Evolutionary conservation across 2,797 vertebrate genomes (phyloP).

Genomic region (Cossypha dichroa): DNA sequence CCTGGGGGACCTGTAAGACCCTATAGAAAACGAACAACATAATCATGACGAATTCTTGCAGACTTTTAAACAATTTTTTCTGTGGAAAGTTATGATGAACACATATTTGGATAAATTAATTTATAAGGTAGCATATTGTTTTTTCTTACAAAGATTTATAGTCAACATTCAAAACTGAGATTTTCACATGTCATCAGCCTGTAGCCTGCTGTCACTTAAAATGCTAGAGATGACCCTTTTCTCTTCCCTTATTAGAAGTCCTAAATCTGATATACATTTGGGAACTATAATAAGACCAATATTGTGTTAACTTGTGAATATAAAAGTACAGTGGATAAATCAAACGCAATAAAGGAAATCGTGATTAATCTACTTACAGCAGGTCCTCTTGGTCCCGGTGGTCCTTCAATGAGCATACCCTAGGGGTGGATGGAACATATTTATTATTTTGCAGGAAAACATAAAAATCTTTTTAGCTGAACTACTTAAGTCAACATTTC

Average conservation of each 20-base stretch:
- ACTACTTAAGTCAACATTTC: not conserved
- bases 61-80: not conserved
- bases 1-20: conserved; percentile 94
- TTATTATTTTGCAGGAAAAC: not conserved
- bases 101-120: not conserved
- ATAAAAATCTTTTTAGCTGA: not conserved
- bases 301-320: not conserved
- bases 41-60: not conserved
- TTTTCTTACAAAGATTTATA: not conserved
- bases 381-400: conserved; percentile 88
- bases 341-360: not conserved
- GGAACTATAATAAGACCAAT: not conserved
- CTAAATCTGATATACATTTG: not conserved
- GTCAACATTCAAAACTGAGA: not conserved
- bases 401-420: conserved; percentile 98
- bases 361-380: conserved; percentile 81
- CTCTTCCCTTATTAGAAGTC: not conserved
- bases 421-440: conserved; percentile 64
- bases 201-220: not conserved
- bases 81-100: not conserved
- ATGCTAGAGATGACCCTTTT: not conserved
- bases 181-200: not conserved
- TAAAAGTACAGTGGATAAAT: not conserved
- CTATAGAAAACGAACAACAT: conserved; percentile 73
- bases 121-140: not conserved